Evolutionary conservation across 2,888 invertebrate genomes (phyloP).

Genomic region (Portevinia maculata): DNA sequence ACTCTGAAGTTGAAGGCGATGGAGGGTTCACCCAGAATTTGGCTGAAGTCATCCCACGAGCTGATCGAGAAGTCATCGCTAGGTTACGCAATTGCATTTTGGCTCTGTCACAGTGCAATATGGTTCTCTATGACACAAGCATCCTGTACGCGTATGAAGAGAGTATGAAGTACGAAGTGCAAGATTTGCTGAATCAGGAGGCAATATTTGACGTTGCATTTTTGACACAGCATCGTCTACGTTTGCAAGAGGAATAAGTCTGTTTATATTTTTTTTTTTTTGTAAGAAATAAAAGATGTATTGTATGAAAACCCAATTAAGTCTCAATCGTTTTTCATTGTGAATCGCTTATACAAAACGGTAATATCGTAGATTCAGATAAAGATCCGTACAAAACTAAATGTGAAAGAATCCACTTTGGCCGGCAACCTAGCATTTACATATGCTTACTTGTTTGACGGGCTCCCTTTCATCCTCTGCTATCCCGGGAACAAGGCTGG

Average conservation of each 20-base stretch:
- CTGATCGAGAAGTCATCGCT: slow-evolving; percentile 93
- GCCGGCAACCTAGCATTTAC: too few relatives aligned
- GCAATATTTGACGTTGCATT: slow-evolving; percentile 92
- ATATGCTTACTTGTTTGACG: too few relatives aligned
- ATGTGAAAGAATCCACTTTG: too few relatives aligned
- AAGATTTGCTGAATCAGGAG: slow-evolving; percentile 92
- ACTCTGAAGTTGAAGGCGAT: slow-evolving; percentile 86
- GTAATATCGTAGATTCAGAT: too few relatives aligned
- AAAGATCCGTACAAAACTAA: too few relatives aligned
- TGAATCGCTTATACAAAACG: too few relatives aligned
- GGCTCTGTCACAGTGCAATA: slow-evolving; percentile 92
- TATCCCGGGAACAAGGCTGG: too few relatives aligned
- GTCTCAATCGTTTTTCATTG: too few relatives aligned
- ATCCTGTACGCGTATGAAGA: slow-evolving; percentile 95
- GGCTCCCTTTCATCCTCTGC: too few relatives aligned
- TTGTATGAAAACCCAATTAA: background rate
- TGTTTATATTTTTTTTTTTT: background rate
- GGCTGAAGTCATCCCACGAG: slow-evolving; percentile 87
- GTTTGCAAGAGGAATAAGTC: slow-evolving; percentile 81
- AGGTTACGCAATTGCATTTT: slow-evolving; percentile 95
- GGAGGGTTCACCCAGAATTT: slow-evolving; percentile 92
- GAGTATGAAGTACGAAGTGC: slow-evolving; percentile 91
- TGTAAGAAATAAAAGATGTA: slow-evolving; percentile 9
- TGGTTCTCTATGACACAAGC: slow-evolving; percentile 96
- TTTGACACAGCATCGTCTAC: slow-evolving; percentile 89